Base-by-base conservation (phyloP, 2,113 vertebrate genomes). In the Miniopterus natalensis region DNA sequence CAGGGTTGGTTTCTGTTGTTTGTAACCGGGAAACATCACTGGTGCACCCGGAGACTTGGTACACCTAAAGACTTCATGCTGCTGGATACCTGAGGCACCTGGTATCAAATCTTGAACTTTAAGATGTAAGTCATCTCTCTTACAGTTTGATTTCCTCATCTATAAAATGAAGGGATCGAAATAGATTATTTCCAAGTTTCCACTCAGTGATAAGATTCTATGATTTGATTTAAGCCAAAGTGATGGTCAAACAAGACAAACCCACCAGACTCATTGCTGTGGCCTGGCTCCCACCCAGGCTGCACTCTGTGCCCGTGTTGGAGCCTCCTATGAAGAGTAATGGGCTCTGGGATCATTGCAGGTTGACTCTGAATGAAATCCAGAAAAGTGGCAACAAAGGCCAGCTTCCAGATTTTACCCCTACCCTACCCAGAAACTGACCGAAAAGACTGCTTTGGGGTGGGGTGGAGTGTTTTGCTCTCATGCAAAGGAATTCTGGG, bases 131-230 rank as follows among this genome's bases (percentile, higher is more conserved):
- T 51, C 84, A 65, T 77, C 55, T 84, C 36, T 84, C 40, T 84
- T 36, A n/a, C 8, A 25, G 11, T n/a, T 90, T 10, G 1, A 18
- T 73, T 83, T 88, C 21, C 23, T 90, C 45, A 57, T 68, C 74
- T 40, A 57, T 59, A 81, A 91, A 80, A 74, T 45, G 40, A 92
- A 87, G 80, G 15, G 42, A 49, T 45, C 47, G 55, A 77, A 78
- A 85, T 68, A 94, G 18, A 89, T 92, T 23, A 66, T 84, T 87
- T 83, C 59, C 65, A 73, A 90, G 42, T 88, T 93, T 94, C 65
- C 27, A 84, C 40, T 87, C 88, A 25, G 49, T 81, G 75, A 15
- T 63, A 85, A 78, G 74, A 90, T 45, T 78, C 53, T 87, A 74
- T 61, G 45, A 65, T 86, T 71, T 14, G 2, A n/a, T 49, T 75